A percentile compares a stretch with the other conserved stretches of the same genome.
Evolutionary conservation across 2,888 invertebrate species (phyloP).

Genomic region (Drosophila koepferae): DNA sequence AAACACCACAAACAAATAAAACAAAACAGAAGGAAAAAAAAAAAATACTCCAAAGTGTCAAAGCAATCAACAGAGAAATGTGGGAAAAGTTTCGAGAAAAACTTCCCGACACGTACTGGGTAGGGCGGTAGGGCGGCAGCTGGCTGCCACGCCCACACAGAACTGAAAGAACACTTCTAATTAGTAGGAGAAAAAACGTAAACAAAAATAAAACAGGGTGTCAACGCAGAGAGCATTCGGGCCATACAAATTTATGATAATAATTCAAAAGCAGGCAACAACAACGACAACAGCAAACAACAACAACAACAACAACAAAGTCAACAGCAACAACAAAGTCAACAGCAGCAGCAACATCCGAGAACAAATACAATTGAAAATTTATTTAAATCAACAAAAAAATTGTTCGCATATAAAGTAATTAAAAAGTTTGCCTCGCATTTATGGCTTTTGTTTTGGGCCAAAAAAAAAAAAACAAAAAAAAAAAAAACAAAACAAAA

Average conservation of each 20-base stretch:
- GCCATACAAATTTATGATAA: slow-evolving; percentile 76
- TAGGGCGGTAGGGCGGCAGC: slow-evolving; percentile 9
- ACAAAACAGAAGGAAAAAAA: slow-evolving; percentile 29
- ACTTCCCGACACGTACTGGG: slow-evolving; percentile 69
- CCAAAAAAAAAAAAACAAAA: not conserved
- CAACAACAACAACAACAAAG: too few species aligned
- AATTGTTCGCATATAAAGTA: slow-evolving; percentile 69
- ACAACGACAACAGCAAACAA: slow-evolving; percentile 11
- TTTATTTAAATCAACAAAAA: slow-evolving; percentile 70
- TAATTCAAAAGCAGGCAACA: slow-evolving; percentile 58
- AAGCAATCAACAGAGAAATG: slow-evolving; percentile 69
- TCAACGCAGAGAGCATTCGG: slow-evolving; percentile 25
- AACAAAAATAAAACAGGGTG: slow-evolving; percentile 27
- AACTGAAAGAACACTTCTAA: slow-evolving; percentile 62
- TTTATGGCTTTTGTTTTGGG: slow-evolving; percentile 67
- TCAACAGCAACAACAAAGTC: not conserved
- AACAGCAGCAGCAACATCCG: slow-evolving; percentile 19
- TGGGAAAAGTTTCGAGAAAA: slow-evolving; percentile 65
- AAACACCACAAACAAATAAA: slow-evolving; percentile 24
- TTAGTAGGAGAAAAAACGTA: slow-evolving; percentile 55
- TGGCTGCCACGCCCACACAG: slow-evolving; percentile 40
- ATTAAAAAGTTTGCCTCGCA: slow-evolving; percentile 75
- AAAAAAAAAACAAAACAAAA: not conserved
- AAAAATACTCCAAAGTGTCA: slow-evolving; percentile 72
- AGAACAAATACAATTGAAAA: slow-evolving; percentile 53